A percentile compares a stretch with the other conserved stretches of the same genome.
Evolutionary conservation across 2,797 vertebrate species (phyloP).

Genomic region (Anas bahamensis): DNA sequence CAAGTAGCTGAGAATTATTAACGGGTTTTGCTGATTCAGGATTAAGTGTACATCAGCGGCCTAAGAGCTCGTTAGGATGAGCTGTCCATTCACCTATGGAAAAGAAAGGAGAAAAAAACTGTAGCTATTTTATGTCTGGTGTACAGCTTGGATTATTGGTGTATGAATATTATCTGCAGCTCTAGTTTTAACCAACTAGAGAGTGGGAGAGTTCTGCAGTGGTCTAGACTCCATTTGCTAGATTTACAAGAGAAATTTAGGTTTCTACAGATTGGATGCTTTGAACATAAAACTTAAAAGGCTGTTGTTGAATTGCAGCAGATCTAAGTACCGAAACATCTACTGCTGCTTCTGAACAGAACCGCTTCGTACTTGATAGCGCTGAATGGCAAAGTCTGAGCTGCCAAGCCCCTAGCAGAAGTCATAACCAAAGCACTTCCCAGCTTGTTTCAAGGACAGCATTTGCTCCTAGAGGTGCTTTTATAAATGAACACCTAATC

Average conservation of each 20-base stretch:
- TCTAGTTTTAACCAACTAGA: not conserved
- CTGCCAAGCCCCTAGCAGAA: not conserved
- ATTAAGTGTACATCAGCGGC: slow-evolving; percentile 57
- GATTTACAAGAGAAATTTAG: not conserved
- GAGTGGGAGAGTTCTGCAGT: not conserved
- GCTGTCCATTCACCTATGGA: not conserved
- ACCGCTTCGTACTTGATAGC: not conserved
- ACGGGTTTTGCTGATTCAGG: slow-evolving; percentile 73
- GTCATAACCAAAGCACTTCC: not conserved
- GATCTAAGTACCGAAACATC: not conserved
- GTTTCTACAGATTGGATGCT: not conserved
- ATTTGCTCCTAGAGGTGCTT: not conserved
- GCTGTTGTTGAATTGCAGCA: not conserved
- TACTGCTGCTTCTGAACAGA: not conserved
- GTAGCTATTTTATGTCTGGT: not conserved
- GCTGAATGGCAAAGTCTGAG: not conserved
- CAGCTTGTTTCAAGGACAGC: not conserved
- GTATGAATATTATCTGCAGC: not conserved
- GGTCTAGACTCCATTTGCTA: not conserved
- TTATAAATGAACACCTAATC: not conserved
- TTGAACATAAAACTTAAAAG: not conserved
- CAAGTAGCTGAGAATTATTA: slow-evolving; percentile 74
- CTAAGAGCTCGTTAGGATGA: slow-evolving; percentile 35
- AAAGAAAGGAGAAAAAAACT: not conserved
- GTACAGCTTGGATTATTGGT: not conserved